Evolutionary conservation across 2,797 vertebrate species (phyloP).

Genomic region (Xiphorhynchus erythropygius): DNA sequence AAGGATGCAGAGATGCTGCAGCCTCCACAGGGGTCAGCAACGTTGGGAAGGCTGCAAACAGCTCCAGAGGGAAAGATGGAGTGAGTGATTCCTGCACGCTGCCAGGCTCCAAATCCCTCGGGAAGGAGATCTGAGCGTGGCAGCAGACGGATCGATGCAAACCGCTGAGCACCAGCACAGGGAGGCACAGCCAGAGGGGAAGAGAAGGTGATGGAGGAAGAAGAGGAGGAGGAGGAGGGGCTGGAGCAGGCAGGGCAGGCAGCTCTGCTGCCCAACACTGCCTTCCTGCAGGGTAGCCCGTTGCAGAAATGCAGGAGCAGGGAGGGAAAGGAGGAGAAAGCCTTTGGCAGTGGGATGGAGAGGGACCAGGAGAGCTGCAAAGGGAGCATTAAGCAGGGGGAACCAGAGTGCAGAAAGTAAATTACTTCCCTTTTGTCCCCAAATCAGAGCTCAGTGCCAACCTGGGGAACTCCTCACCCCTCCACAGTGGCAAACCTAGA

Average conservation of each 20-base stretch:
- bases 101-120: neutral
- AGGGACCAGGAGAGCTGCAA: neutral
- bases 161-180: neutral
- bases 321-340: neutral
- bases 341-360: neutral
- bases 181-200: neutral
- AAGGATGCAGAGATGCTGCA: neutral
- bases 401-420: neutral
- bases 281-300: neutral
- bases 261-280: neutral
- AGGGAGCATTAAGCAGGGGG: neutral
- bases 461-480: neutral
- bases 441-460: neutral
- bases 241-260: neutral
- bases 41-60: neutral
- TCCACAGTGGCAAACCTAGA: neutral
- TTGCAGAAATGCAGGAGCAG: neutral
- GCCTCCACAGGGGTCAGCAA: neutral
- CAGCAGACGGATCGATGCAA: neutral
- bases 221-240: neutral
- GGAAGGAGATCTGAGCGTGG: neutral
- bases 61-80: neutral
- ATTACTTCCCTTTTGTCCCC: neutral
- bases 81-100: fast-evolving
- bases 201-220: neutral